Evolutionary conservation across 2,113 vertebrate genomes (phyloP), one percentile per base, ranked within the genome.

Genomic region (Corydoras maculifer): DNA sequence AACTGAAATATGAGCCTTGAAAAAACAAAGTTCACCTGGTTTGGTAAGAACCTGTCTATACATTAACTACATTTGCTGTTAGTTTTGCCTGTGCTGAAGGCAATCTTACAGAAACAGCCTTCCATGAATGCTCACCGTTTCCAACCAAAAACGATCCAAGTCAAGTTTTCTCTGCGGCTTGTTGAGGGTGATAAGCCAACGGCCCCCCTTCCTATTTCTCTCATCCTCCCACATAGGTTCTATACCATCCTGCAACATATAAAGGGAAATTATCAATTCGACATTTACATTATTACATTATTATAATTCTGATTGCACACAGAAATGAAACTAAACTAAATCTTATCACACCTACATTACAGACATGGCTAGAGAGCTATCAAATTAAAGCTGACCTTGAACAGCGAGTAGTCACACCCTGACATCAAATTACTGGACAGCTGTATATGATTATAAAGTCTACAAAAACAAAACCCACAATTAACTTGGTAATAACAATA

Each of bases 221-320:
- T 97, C 95, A 81, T 98, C 96, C 90, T 98, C 96, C 96, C 96
- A 98, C 96, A 98, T 98, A 69, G 96, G 95, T 62, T 98, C 95
- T 85, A 98, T 95, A 29, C 93, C 96, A 79, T 98, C 95, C 96
- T 98, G 84, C 8, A 58, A 54, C 3, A 61, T 10, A 51, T 30
- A 54, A 55, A 10, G 13, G 3, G 11, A 53, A 53, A 10, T 12
- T 14, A 53, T 53, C 18, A 53, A 53, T 3, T 3, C 2, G 10
- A 14, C 13, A 53, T 53, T 12, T 53, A 53, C 3, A 53, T 5
- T 53, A 53, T 43, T 25, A 25, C 18, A 25, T 25, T 25, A 25
- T 25, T 25, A 25, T 25, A 25, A 25, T 43, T 43, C 7, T 4
- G 7, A 53, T 53, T 53, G 13, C 32, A 58, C 25, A 30, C 50